Evolutionary conservation across 2,888 invertebrate genomes (phyloP).

Genomic region (Sarcophaga carnaria): DNA sequence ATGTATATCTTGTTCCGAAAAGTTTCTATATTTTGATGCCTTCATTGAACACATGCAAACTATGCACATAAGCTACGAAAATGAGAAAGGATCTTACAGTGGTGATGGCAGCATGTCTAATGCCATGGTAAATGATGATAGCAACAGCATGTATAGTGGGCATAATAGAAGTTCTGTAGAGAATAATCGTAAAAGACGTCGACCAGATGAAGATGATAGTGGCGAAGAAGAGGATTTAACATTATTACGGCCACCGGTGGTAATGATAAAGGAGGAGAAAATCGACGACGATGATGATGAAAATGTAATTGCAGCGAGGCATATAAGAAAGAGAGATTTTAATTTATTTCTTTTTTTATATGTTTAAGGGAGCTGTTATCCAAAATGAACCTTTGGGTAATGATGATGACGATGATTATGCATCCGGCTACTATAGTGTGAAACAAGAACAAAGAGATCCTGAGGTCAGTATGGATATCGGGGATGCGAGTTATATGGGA

Average conservation of each 20-base stretch:
- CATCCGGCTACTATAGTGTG: constrained; percentile 57
- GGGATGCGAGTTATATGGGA: constrained; percentile 55
- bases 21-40: constrained; percentile 79
- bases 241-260: constrained; percentile 77
- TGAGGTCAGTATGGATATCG: constrained; percentile 72
- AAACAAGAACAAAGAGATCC: constrained; percentile 75
- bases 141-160: constrained; percentile 16
- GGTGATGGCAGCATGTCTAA: constrained; percentile 40
- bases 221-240: constrained; percentile 76
- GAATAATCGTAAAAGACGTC: constrained; percentile 56
- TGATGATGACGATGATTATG: constrained; percentile 66
- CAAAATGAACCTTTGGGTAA: constrained; percentile 60
- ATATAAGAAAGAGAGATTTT: not conserved
- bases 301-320: not conserved
- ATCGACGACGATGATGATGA: constrained; percentile 66
- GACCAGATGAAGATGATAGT: constrained; percentile 64
- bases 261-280: constrained; percentile 74
- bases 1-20: constrained; percentile 76
- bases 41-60: constrained; percentile 79
- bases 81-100: constrained; percentile 35
- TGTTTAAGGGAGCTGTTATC: constrained; percentile 53
- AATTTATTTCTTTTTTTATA: not conserved
- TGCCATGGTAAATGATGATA: constrained; percentile 11
- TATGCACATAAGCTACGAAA: constrained; percentile 71
- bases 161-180: constrained; percentile 44